phyloP scores from a whole-genome alignment of 2,888 invertebrate species.

The Rhingia campestris region DNA sequence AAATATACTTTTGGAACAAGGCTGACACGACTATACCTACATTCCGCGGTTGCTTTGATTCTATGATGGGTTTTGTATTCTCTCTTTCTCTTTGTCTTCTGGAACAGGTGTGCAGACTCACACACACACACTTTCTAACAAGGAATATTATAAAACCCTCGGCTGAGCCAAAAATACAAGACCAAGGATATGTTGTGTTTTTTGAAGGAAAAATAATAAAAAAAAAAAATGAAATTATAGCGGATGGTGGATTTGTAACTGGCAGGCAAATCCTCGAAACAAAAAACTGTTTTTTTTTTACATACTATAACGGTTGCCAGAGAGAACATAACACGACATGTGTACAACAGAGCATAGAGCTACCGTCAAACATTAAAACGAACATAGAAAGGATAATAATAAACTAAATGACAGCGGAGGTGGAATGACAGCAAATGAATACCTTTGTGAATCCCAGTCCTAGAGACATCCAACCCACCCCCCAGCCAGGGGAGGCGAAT shows the following conservation, averaged over 20 bases:
- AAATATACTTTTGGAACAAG: slow-evolving; percentile 24
- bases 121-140: neutral
- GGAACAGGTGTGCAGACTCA: slow-evolving; percentile 56
- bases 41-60: slow-evolving; percentile 34
- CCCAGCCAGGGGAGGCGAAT: neutral
- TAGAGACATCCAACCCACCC: neutral
- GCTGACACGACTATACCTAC: slow-evolving; percentile 27
- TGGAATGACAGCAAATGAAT: neutral
- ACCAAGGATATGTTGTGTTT: slow-evolving; percentile 41
- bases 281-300: slow-evolving; percentile 41
- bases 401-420: slow-evolving; percentile 41
- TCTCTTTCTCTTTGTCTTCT: slow-evolving; percentile 3
- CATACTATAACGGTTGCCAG: slow-evolving; percentile 39
- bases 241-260: slow-evolving; percentile 26
- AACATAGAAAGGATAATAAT: slow-evolving; percentile 46
- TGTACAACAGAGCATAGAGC: neutral
- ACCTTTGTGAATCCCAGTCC: slow-evolving; percentile 15
- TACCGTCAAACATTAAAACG: slow-evolving; percentile 17
- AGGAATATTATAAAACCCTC: neutral
- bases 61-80: neutral
- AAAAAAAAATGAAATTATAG: neutral
- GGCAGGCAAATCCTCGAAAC: slow-evolving; percentile 21
- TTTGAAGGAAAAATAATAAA: slow-evolving; percentile 2
- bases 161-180: slow-evolving; percentile 39
- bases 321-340: slow-evolving; percentile 41